Evolutionary conservation across 2,797 vertebrate species (phyloP).

Genomic region (Ctenopoma multispine): DNA sequence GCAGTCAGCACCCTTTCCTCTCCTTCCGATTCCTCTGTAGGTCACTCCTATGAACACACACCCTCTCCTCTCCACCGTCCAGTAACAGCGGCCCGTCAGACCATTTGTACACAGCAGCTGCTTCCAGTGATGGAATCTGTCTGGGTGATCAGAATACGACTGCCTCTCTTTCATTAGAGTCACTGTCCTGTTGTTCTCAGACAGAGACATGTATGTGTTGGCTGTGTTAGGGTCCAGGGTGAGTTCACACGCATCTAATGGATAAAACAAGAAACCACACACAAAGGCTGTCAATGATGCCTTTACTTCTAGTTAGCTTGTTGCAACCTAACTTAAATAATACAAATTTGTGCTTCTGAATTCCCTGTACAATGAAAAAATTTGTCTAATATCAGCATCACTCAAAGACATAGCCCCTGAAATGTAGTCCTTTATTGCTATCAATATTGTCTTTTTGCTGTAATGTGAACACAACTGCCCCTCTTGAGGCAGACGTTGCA

Average conservation of each 20-base stretch:
- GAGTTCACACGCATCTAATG: constrained; percentile 22
- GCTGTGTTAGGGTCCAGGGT: constrained; percentile 36
- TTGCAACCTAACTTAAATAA: no score
- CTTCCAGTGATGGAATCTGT: constrained; percentile 19
- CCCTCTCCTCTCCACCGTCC: constrained; percentile 29
- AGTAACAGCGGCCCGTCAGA: constrained; percentile 35
- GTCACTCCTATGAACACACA: constrained; percentile 14
- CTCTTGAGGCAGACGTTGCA: no score
- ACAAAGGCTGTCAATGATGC: no score
- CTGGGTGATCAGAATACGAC: neutral
- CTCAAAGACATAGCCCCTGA: no score
- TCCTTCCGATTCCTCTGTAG: constrained; percentile 17
- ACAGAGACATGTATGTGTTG: constrained; percentile 4
- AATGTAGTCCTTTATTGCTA: no score
- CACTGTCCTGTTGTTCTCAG: constrained; percentile 2
- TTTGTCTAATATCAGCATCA: no score
- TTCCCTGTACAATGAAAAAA: no score
- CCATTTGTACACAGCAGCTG: constrained; percentile 20
- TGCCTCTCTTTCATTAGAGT: neutral
- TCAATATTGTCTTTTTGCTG: no score
- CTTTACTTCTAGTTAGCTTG: no score
- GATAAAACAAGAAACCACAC: neutral
- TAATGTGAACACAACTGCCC: no score
- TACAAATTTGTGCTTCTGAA: no score
- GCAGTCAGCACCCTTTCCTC: neutral